Evolutionary conservation across 2,797 vertebrate species (phyloP).

Genomic region (Chrosomus eos): DNA sequence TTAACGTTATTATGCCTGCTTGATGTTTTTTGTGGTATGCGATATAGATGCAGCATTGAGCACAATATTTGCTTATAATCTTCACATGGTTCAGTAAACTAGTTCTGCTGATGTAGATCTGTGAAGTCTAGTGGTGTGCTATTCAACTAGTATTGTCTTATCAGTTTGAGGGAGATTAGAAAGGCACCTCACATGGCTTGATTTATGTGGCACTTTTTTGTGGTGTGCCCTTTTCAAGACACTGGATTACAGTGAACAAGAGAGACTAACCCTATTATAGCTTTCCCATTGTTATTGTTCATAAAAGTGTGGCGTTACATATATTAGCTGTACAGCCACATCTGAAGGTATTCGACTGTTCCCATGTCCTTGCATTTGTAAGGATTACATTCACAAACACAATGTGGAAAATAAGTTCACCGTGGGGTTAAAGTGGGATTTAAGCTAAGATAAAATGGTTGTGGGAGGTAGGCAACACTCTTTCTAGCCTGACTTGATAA

Average conservation of each 20-base stretch:
- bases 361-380: conserved; percentile 30
- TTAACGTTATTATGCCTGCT: background rate
- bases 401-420: conserved; percentile 75
- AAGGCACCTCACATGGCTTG: background rate
- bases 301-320: conserved; percentile 34
- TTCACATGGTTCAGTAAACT: background rate
- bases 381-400: conserved; percentile 46
- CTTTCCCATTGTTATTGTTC: conserved; percentile 23
- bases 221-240: background rate
- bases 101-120: background rate
- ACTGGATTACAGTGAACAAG: conserved; percentile 4
- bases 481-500: conserved; percentile 66
- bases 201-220: background rate
- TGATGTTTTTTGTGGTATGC: conserved; percentile 7
- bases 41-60: background rate
- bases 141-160: conserved; percentile 12
- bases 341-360: conserved; percentile 18
- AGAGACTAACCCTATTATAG: conserved; percentile 3
- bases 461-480: conserved; percentile 67
- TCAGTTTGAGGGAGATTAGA: conserved; percentile 24
- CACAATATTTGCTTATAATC: background rate
- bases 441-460: conserved; percentile 66
- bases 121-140: background rate
- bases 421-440: conserved; percentile 62
- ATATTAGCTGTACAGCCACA: conserved; percentile 29